phyloP scores from a whole-genome alignment of 2,888 invertebrate genomes.

The Helicoverpa assulta region DNA sequence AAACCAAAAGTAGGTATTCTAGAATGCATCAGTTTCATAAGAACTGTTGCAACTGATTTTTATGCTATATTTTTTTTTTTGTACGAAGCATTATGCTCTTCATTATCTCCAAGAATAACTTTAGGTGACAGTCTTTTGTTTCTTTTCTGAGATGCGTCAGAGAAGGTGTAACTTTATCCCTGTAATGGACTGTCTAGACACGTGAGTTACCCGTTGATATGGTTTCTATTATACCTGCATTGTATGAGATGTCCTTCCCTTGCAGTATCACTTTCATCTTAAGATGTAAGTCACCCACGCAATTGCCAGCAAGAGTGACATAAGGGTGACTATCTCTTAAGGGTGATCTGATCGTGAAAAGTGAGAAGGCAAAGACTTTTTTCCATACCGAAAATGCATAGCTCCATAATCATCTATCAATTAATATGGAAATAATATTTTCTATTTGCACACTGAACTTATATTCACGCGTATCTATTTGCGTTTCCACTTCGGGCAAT shows the following conservation, averaged over 20 bases:
- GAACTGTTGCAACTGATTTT: constrained; percentile 16
- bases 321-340: too few species aligned
- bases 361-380: too few species aligned
- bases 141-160: not conserved
- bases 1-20: constrained; percentile 28
- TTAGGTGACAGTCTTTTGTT: too few species aligned
- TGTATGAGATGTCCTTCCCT: not conserved
- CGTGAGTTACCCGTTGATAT: constrained; percentile 6
- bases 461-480: too few species aligned
- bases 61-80: not conserved
- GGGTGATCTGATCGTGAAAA: too few species aligned
- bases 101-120: not conserved
- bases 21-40: constrained; percentile 28
- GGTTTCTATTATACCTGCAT: constrained; percentile 8
- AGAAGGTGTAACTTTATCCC: constrained; percentile 1
- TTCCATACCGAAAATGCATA: too few species aligned
- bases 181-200: constrained; percentile 8
- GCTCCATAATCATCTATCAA: too few species aligned
- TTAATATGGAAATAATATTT: too few species aligned
- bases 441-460: too few species aligned
- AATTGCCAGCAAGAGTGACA: too few species aligned
- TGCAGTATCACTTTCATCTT: too few species aligned
- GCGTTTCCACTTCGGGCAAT: constrained; percentile 3
- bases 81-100: not conserved
- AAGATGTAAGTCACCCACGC: too few species aligned